Evolutionary conservation across 1,140 invertebrate genomes (phyloP).

Genomic region (Tetramorium simillimum): DNA sequence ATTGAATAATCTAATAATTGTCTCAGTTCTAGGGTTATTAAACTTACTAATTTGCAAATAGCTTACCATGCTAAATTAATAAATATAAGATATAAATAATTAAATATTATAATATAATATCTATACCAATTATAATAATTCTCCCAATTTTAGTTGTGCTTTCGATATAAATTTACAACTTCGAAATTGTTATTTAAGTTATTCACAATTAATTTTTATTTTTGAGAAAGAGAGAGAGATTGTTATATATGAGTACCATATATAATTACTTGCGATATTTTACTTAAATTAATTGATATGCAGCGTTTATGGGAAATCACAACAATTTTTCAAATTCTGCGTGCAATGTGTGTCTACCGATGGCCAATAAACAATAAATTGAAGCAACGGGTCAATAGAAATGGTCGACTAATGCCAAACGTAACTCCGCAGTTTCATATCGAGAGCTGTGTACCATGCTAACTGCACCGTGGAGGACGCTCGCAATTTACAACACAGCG

Average conservation of each 20-base stretch:
- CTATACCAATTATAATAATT: neutral
- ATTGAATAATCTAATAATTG: neutral
- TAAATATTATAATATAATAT: neutral
- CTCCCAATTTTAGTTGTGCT: neutral
- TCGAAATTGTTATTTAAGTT: too few species aligned
- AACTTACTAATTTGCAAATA: neutral
- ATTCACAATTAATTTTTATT: neutral
- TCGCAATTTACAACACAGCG: slow-evolving; percentile 58
- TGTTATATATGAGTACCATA: neutral
- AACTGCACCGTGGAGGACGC: slow-evolving; percentile 57
- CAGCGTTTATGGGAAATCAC: neutral
- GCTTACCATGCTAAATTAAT: neutral
- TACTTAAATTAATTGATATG: neutral
- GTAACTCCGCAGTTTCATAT: slow-evolving; percentile 59
- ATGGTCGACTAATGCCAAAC: slow-evolving; percentile 52
- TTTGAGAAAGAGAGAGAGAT: neutral
- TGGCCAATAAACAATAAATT: slow-evolving; percentile 53
- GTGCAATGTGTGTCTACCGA: neutral
- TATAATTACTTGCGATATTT: neutral
- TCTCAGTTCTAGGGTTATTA: neutral
- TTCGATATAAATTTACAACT: too few species aligned
- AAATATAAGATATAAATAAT: neutral
- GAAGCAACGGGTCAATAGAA: slow-evolving; percentile 38
- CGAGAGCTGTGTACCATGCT: slow-evolving; percentile 49
- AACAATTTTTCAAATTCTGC: slow-evolving; percentile 31